phyloP scores from a whole-genome alignment of 2,888 invertebrate genomes.

The Seira sanloemensis region DNA sequence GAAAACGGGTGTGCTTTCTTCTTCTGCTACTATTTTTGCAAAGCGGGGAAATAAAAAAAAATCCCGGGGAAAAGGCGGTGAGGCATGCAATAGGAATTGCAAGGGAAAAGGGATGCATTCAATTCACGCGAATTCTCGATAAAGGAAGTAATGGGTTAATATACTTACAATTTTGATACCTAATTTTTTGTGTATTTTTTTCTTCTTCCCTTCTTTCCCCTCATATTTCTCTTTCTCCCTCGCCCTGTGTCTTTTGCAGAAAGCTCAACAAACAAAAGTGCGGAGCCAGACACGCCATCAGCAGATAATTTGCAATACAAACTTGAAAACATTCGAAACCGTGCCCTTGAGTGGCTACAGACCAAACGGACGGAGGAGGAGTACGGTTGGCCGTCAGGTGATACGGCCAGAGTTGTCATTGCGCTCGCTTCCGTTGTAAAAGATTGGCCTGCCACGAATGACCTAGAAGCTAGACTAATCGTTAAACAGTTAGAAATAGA shows the following conservation, averaged over 20 bases:
- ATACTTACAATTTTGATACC: neutral
- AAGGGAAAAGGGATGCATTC: neutral
- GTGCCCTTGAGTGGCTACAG: conserved; percentile 83
- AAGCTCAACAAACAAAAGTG: conserved; percentile 67
- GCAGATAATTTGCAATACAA: conserved; percentile 67
- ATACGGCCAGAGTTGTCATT: conserved; percentile 88
- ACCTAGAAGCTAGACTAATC: conserved; percentile 85
- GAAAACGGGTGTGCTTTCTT: no score
- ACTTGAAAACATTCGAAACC: conserved; percentile 75
- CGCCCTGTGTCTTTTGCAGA: conserved; percentile 54
- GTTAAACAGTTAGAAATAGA: conserved; percentile 93
- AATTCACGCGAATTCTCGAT: conserved; percentile 36
- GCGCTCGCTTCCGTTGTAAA: conserved; percentile 81
- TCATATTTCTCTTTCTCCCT: conserved; percentile 29
- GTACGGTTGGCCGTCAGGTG: conserved; percentile 86
- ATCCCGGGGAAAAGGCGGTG: no score
- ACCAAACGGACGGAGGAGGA: conserved; percentile 78
- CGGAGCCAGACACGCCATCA: conserved; percentile 61
- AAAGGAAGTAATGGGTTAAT: conserved; percentile 22
- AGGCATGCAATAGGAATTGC: neutral
- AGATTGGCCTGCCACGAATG: conserved; percentile 77
- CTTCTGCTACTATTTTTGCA: no score
- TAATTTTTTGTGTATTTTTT: no score
- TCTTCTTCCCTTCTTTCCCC: no score
- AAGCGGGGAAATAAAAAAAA: no score